These are phyloP conservation scores for Sarcophaga caerulescens DNA, from an alignment of 2,888 invertebrate genomes.

Conservation along the genomic window DNA sequence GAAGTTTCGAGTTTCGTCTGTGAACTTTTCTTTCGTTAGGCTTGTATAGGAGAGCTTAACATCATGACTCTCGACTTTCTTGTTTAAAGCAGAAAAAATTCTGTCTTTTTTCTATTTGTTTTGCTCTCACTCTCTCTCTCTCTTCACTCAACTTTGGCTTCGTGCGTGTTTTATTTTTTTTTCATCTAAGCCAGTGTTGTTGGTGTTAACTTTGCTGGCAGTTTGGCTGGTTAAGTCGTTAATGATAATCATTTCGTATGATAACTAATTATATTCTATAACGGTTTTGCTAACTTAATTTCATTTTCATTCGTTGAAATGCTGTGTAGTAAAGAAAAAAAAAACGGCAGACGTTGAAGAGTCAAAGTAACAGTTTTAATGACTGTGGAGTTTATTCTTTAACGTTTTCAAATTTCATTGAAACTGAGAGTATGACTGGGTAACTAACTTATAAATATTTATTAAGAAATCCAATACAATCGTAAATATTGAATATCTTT, in stretches of 20 bases:
- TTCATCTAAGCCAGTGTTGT: neutral
- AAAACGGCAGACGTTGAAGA: slow-evolving; percentile 32
- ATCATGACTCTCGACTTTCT: neutral
- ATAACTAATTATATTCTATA: slow-evolving; percentile 67
- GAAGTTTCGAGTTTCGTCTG: neutral
- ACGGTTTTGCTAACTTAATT: slow-evolving; percentile 64
- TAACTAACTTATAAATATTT: slow-evolving; percentile 7
- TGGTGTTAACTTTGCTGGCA: neutral
- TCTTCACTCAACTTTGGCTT: neutral
- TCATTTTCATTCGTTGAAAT: slow-evolving; percentile 57
- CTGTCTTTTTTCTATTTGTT: neutral
- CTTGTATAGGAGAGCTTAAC: neutral
- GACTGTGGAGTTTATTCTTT: slow-evolving; percentile 2
- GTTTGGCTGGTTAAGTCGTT: slow-evolving; percentile 28
- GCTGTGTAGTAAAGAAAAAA: neutral
- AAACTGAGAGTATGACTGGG: slow-evolving; percentile 48
- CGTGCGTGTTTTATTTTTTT: slow-evolving; percentile 23
- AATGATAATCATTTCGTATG: neutral
- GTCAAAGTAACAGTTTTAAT: slow-evolving; percentile 24
- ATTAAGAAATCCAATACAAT: too few species aligned
- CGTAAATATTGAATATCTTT: too few species aligned
- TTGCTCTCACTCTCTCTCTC: neutral
- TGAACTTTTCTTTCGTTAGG: neutral
- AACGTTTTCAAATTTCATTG: slow-evolving; percentile 36
- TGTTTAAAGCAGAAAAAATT: neutral